Percentiles rank a stretch among this genome's conserved stretches.
phyloP scores from a whole-genome alignment of 37 sponge, comb jelly and placozoan species.

The Lycopodina hypogea region DNA sequence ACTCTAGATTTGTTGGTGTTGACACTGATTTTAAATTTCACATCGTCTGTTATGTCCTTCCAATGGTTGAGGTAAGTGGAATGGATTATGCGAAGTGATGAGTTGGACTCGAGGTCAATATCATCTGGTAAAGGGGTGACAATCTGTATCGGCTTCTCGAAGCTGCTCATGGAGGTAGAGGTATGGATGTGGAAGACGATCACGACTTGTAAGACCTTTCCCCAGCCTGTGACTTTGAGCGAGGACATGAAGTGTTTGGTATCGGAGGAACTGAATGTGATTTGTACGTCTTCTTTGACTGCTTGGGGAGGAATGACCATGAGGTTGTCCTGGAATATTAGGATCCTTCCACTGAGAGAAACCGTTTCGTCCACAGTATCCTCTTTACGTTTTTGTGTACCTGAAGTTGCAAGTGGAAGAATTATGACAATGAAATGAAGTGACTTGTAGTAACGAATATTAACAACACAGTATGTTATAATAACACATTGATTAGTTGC shows the following conservation, averaged over 20 bases:
- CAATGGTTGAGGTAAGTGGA: conserved; percentile 54
- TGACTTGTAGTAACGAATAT: no score
- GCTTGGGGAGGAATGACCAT: conserved; percentile 38
- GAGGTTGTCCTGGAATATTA: not conserved
- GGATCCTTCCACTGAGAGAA: conserved; percentile 3
- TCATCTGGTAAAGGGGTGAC: not conserved
- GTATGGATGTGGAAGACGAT: conserved; percentile 28
- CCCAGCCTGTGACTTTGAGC: conserved; percentile 36
- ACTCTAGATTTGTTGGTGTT: not conserved
- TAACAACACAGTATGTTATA: no score
- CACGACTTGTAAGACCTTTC: conserved; percentile 20
- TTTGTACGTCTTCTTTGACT: not conserved
- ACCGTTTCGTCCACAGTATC: conserved; percentile 4
- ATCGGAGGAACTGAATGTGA: conserved; percentile 32
- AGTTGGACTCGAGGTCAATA: not conserved
- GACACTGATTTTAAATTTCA: not conserved
- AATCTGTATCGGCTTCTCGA: conserved; percentile 28
- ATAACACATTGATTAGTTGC: no score
- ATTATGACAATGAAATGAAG: no score
- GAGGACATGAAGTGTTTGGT: conserved; percentile 13
- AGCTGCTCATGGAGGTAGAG: not conserved
- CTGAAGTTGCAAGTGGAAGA: no score
- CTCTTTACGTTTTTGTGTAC: no score
- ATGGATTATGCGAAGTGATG: conserved; percentile 36
- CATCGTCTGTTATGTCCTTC: conserved; percentile 51